Evolutionary conservation across 2,113 vertebrate species (phyloP).

Genomic region (Istiophorus platypterus): DNA sequence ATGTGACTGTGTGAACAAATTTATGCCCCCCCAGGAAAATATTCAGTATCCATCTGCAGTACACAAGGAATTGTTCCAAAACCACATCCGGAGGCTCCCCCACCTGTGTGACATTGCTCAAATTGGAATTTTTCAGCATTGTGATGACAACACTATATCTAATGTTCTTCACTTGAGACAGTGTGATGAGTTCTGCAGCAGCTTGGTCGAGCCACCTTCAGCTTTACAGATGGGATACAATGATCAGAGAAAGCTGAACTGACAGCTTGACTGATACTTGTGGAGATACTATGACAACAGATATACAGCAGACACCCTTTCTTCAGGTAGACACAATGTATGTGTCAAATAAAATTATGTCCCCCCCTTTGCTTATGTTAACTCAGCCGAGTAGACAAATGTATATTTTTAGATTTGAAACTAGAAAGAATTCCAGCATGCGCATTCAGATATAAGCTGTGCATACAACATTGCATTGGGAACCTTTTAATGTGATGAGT

Average conservation of each 20-base stretch:
- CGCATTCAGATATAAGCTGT: no score
- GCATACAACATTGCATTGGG: no score
- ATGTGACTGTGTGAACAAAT: no score
- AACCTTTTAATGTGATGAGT: no score
- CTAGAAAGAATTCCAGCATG: no score
- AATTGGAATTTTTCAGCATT: background rate
- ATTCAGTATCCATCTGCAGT: background rate
- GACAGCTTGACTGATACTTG: conserved; percentile 7
- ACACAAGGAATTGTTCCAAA: background rate
- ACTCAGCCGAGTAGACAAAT: no score
- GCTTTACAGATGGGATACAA: background rate
- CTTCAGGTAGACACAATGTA: background rate
- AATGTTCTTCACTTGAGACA: background rate
- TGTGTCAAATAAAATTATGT: background rate
- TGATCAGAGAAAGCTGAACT: background rate
- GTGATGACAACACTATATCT: conserved; percentile 4
- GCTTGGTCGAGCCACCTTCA: background rate
- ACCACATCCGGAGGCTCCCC: background rate
- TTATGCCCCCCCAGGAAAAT: background rate
- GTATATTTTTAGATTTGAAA: no score
- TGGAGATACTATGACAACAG: background rate
- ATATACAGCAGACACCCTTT: no score
- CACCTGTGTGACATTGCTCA: background rate
- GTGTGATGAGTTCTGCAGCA: background rate
- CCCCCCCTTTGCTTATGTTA: no score